Conservation (phyloP, 2,888 invertebrate species). For the Megastigmus dorsalis region DNA sequence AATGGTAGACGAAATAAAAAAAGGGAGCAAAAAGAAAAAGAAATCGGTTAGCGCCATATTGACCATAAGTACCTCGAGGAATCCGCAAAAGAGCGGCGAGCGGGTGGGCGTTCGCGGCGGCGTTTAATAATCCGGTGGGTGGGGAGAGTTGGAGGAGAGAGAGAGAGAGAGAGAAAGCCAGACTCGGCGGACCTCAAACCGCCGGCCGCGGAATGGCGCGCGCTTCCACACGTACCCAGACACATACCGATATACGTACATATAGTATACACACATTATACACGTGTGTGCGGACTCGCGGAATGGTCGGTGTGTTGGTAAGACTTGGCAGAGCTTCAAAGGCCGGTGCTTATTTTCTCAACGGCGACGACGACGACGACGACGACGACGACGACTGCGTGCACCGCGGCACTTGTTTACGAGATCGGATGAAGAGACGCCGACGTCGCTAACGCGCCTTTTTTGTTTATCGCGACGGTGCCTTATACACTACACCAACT, state of each 20-base stretch:
- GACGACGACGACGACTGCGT: too few relatives aligned
- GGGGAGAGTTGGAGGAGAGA: neutral
- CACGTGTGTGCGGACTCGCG: too few relatives aligned
- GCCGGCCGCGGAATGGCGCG: conserved; percentile 1
- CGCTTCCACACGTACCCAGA: too few relatives aligned
- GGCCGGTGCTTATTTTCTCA: conserved; percentile 12
- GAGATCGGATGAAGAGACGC: neutral
- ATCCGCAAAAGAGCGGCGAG: conserved; percentile 69
- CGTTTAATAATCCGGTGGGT: conserved; percentile 71
- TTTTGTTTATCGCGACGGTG: neutral
- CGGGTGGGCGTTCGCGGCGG: conserved; percentile 59
- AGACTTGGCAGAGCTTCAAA: too few relatives aligned
- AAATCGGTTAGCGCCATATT: neutral
- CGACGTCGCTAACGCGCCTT: too few relatives aligned
- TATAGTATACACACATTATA: too few relatives aligned
- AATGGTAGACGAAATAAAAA: conserved; percentile 6
- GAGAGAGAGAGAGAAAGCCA: too few relatives aligned
- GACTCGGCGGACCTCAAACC: conserved; percentile 18
- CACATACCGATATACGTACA: too few relatives aligned
- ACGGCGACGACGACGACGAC: too few relatives aligned
- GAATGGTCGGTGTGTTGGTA: too few relatives aligned
- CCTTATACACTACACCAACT: too few relatives aligned
- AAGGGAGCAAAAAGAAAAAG: conserved; percentile 16
- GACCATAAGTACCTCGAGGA: conserved; percentile 40
- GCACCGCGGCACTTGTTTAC: neutral